phyloP scores from a whole-genome alignment of 2,888 invertebrate genomes.

The Elaeidobius kamerunicus region DNA sequence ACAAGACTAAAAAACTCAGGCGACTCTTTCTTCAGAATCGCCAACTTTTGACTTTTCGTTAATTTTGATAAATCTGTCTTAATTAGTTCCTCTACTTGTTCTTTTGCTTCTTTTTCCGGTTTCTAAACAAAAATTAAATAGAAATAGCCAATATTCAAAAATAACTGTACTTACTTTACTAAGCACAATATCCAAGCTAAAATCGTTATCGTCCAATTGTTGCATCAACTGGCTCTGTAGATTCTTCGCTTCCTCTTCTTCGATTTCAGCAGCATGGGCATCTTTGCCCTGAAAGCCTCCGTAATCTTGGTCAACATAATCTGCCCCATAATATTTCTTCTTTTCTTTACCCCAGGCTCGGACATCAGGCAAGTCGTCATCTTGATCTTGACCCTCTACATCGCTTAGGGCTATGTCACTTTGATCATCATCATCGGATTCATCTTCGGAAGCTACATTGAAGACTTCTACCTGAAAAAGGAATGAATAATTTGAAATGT shows the following conservation, averaged over 20 bases:
- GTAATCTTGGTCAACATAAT: constrained; percentile 87
- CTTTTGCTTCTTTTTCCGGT: constrained; percentile 38
- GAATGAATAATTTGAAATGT: background rate
- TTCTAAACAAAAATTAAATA: constrained; percentile 27
- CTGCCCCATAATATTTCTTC: constrained; percentile 77
- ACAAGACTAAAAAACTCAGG: constrained; percentile 81
- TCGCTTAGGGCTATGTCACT: constrained; percentile 64
- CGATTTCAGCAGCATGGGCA: constrained; percentile 71
- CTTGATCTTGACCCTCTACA: constrained; percentile 69
- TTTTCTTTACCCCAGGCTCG: constrained; percentile 89
- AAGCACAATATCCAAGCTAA: constrained; percentile 32
- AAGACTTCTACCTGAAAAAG: constrained; percentile 58
- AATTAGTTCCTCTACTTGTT: constrained; percentile 57
- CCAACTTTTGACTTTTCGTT: constrained; percentile 70
- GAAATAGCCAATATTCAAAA: background rate
- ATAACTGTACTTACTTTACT: background rate
- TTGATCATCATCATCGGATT: constrained; percentile 49
- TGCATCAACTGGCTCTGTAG: constrained; percentile 75
- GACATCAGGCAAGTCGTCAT: constrained; percentile 71
- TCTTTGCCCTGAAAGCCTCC: constrained; percentile 63
- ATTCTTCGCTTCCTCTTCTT: constrained; percentile 79
- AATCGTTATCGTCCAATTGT: constrained; percentile 70
- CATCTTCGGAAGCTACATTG: constrained; percentile 52
- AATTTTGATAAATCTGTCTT: constrained; percentile 75
- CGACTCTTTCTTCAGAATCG: constrained; percentile 78